Evolutionary conservation across 2,888 invertebrate species (phyloP).

Genomic region (Hirtodrosophila duncani): DNA sequence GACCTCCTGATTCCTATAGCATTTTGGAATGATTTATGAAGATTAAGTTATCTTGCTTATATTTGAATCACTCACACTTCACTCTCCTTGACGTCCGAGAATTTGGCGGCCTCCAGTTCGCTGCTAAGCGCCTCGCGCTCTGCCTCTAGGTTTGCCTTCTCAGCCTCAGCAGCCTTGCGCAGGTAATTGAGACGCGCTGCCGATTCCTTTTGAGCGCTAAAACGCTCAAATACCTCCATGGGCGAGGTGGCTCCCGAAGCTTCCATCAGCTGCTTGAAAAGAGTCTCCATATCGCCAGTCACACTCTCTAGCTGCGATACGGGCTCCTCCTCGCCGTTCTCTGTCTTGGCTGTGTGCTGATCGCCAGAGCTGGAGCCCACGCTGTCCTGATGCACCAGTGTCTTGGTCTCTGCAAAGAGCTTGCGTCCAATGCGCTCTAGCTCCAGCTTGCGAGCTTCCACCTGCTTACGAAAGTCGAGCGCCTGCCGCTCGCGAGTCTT

Average conservation of each 20-base stretch:
- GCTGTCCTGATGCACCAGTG: slow-evolving; percentile 81
- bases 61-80: slow-evolving; percentile 83
- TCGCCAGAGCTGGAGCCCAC: slow-evolving; percentile 80
- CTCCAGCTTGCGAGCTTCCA: slow-evolving; percentile 85
- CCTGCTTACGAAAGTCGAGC: slow-evolving; percentile 83
- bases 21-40: too few species aligned
- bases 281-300: slow-evolving; percentile 81
- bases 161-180: slow-evolving; percentile 85
- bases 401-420: slow-evolving; percentile 83
- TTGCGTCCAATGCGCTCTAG: slow-evolving; percentile 87
- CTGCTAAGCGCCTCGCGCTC: slow-evolving; percentile 82
- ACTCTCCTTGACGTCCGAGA: slow-evolving; percentile 87
- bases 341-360: slow-evolving; percentile 74
- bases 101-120: slow-evolving; percentile 87
- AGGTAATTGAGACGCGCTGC: slow-evolving; percentile 84
- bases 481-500: slow-evolving; percentile 83
- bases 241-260: slow-evolving; percentile 87
- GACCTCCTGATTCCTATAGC: slow-evolving; percentile 85
- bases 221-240: slow-evolving; percentile 86
- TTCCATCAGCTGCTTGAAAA: slow-evolving; percentile 86
- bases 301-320: slow-evolving; percentile 71
- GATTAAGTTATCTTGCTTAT: rapidly evolving
- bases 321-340: slow-evolving; percentile 74
- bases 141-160: slow-evolving; percentile 85
- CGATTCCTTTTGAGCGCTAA: slow-evolving; percentile 86